Conservation (phyloP, 2,797 vertebrate species). For the Aulostomus chinensis region DNA sequence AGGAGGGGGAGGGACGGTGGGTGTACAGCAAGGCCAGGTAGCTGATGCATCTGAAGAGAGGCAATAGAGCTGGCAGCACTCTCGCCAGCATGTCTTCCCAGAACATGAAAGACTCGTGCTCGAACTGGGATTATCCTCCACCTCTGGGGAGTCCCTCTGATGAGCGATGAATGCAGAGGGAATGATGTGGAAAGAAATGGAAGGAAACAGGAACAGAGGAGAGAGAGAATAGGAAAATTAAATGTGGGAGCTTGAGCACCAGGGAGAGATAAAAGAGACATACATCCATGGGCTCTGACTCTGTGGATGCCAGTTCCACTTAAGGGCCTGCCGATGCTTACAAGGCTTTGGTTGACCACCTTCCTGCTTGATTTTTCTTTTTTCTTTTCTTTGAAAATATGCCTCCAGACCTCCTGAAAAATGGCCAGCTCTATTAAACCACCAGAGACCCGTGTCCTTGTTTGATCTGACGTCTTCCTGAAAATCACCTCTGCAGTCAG, state of each 20-base stretch:
- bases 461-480: conserved; percentile 50
- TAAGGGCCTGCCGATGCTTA: conserved; percentile 23
- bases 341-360: conserved; percentile 24
- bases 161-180: conserved; percentile 48
- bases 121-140: conserved; percentile 70
- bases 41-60: conserved; percentile 39
- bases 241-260: conserved; percentile 36
- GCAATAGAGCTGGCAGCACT: conserved; percentile 48
- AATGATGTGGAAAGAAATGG: conserved; percentile 57
- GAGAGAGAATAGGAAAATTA: conserved; percentile 40
- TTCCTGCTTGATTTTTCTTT: conserved; percentile 11
- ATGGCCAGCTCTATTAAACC: conserved; percentile 3
- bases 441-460: conserved; percentile 26
- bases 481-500: conserved; percentile 30
- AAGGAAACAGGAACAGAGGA: conserved; percentile 46
- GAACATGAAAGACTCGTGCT: conserved; percentile 71
- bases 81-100: conserved; percentile 63
- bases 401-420: conserved; percentile 13
- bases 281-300: conserved; percentile 21
- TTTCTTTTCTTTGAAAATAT: conserved; percentile 3
- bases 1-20: neutral
- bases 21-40: conserved; percentile 7
- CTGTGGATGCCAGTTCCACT: conserved; percentile 40
- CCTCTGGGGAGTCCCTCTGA: conserved; percentile 70
- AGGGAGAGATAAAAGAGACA: conserved; percentile 40